A percentile compares a stretch with the other conserved stretches of the same genome.
Evolutionary conservation across 2,113 vertebrate species (phyloP).

Genomic region (Nothoprocta perdicaria): DNA sequence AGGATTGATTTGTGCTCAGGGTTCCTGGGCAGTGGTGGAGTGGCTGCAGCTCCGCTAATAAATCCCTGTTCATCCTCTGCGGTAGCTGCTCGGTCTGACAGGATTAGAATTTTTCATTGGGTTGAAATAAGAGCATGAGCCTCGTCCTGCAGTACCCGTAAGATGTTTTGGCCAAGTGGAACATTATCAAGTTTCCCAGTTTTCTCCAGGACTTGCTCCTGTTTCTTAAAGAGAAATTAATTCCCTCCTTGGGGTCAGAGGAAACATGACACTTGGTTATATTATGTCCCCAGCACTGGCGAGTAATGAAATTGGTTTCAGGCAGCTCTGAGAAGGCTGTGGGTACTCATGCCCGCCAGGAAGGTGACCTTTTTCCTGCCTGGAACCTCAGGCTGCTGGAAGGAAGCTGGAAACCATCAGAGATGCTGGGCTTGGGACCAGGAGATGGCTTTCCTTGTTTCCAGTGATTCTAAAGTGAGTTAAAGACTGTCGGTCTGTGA

Average conservation of each 20-base stretch:
- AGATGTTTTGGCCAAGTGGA: background rate
- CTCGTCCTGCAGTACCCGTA: background rate
- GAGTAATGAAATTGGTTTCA: background rate
- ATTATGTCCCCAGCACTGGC: background rate
- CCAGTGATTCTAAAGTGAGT: background rate
- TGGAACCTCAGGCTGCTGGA: accelerated
- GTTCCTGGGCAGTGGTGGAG: background rate
- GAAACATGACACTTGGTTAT: background rate
- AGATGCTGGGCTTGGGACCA: background rate
- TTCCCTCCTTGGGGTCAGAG: background rate
- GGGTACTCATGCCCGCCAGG: background rate
- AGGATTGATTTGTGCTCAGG: background rate
- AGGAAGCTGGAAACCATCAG: background rate
- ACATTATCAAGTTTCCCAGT: background rate
- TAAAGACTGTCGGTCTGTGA: background rate
- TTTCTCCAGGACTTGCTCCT: background rate
- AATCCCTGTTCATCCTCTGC: background rate
- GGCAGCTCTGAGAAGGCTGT: background rate
- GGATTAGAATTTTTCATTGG: background rate
- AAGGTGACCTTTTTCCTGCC: background rate
- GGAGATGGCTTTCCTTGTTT: background rate
- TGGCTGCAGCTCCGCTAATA: background rate
- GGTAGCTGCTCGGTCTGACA: background rate
- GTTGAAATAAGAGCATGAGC: background rate
- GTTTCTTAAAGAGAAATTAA: background rate